A percentile compares a stretch with the other conserved stretches of the same genome.
These are phyloP conservation scores for Pemphredon lugubris DNA, from an alignment of 2,888 invertebrate genomes.

Conservation along the genomic window DNA sequence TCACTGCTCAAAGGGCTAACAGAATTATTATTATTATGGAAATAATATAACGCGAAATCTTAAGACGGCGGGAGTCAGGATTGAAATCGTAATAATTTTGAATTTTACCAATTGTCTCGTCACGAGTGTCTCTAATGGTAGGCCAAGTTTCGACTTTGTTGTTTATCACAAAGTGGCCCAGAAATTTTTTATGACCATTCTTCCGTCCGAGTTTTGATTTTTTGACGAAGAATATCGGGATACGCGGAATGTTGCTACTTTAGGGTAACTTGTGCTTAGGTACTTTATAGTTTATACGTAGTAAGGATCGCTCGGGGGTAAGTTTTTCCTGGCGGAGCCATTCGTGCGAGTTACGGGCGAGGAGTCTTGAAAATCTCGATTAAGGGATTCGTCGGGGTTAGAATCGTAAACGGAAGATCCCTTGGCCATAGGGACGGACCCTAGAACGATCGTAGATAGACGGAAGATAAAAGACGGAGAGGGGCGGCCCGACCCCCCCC, in stretches of 20 bases:
- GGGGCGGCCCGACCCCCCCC: constrained; percentile 40
- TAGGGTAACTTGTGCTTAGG: constrained; percentile 1
- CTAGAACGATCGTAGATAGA: constrained; percentile 69
- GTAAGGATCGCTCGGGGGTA: constrained; percentile 47
- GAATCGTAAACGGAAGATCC: constrained; percentile 69
- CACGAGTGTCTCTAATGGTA: no score
- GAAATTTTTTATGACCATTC: no score
- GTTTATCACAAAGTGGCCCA: no score
- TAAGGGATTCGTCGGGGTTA: constrained; percentile 62
- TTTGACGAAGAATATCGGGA: no score
- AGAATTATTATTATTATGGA: no score
- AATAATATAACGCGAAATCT: no score
- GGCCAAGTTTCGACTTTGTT: no score
- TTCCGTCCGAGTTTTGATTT: no score
- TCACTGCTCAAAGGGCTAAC: no score
- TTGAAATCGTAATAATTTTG: no score
- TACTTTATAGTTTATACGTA: constrained; percentile 47
- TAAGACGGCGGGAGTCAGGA: no score
- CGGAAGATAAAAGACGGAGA: constrained; percentile 67
- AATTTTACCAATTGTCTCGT: no score
- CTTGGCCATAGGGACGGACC: constrained; percentile 67
- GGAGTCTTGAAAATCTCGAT: constrained; percentile 71
- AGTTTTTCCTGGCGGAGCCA: constrained; percentile 63
- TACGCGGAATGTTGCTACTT: not conserved
- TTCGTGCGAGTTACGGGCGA: constrained; percentile 67